phyloP scores from a whole-genome alignment of 1,140 invertebrate genomes.

The Orchesella cincta region DNA sequence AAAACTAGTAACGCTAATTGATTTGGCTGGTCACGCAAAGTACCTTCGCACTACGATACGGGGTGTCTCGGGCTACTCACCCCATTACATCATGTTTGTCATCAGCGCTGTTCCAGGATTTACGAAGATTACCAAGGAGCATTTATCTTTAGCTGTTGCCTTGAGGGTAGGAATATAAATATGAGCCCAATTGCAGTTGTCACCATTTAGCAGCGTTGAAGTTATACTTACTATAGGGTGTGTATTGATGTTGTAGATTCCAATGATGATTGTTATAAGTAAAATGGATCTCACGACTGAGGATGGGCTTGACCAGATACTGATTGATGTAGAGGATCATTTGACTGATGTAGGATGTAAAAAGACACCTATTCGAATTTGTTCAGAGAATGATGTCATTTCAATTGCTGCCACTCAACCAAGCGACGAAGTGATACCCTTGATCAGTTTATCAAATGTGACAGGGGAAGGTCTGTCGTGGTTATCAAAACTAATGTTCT shows the following conservation, averaged over 20 bases:
- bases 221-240: too few relatives aligned
- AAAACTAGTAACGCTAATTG: conserved; percentile 92
- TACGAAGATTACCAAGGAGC: conserved; percentile 75
- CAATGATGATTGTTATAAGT: conserved; percentile 86
- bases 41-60: conserved; percentile 94
- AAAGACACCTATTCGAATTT: conserved; percentile 64
- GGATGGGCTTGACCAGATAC: conserved; percentile 60
- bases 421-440: conserved; percentile 69
- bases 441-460: conserved; percentile 94
- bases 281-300: conserved; percentile 74
- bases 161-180: conserved; percentile 70
- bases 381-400: conserved; percentile 71
- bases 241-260: conserved; percentile 56
- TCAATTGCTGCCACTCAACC: conserved; percentile 66
- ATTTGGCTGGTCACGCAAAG: conserved; percentile 94
- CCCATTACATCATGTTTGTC: conserved; percentile 92
- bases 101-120: conserved; percentile 69
- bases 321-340: conserved; percentile 63
- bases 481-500: conserved; percentile 76
- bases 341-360: conserved; percentile 31
- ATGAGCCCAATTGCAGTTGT: neutral
- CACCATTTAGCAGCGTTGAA: neutral
- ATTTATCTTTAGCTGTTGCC: conserved; percentile 78
- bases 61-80: conserved; percentile 89
- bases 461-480: conserved; percentile 80